phyloP scores from a whole-genome alignment of 2,113 vertebrate genomes.

The Rattus norvegicus region DNA sequence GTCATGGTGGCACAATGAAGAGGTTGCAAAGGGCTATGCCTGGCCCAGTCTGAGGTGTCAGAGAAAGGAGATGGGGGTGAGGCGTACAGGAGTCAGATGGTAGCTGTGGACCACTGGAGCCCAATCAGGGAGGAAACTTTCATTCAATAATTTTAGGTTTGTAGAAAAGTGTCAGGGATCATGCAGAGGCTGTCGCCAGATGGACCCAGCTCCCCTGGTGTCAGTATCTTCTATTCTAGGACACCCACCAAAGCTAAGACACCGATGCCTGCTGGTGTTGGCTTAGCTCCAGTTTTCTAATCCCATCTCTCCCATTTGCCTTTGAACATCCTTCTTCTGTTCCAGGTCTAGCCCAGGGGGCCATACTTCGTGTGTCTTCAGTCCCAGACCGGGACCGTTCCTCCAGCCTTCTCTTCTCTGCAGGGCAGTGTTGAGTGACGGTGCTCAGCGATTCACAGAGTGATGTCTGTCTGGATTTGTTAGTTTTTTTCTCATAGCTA shows the following conservation, averaged over 20 bases:
- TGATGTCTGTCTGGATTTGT: neutral
- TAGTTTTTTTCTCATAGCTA: neutral
- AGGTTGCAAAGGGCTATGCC: neutral
- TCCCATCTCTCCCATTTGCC: neutral
- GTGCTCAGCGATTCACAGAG: neutral
- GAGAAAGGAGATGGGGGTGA: neutral
- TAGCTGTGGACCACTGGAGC: neutral
- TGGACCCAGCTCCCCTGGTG: neutral
- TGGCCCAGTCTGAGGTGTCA: neutral
- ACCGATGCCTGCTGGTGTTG: neutral
- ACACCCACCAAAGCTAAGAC: neutral
- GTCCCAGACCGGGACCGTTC: neutral
- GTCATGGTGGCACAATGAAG: neutral
- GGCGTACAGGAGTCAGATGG: neutral
- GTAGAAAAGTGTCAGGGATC: neutral
- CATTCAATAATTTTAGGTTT: conserved; percentile 20
- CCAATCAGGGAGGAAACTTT: neutral
- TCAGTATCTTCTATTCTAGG: neutral
- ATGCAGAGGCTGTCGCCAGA: neutral
- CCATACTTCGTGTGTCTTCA: neutral
- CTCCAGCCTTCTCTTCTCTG: neutral
- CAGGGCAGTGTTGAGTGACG: neutral
- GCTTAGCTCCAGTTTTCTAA: neutral
- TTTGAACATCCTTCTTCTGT: conserved; percentile 25
- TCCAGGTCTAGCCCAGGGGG: neutral